Base-by-base conservation (phyloP, 2,797 vertebrate genomes). In the Cossypha niveicapilla region DNA sequence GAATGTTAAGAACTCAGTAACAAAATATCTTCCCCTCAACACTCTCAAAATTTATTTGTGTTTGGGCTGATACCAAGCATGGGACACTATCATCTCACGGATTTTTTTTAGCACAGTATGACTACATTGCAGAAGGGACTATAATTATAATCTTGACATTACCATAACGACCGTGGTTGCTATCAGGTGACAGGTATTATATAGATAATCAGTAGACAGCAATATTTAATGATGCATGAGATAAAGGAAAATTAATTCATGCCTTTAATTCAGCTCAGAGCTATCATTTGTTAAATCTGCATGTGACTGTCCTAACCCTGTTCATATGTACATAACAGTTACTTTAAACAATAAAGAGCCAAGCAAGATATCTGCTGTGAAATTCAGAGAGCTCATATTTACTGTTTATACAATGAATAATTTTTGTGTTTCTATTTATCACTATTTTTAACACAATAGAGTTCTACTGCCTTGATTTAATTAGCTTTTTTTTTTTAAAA, bases 121-220 rank as follows among this genome's bases (percentile, higher is more conserved):
- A 95, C 74, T 92, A 85, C 45, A 68, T 44, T 56, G 72, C 81
- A 85, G 84, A 87, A 93, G 78, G 77, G 84, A 79, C 90, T 95
- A 76, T 94, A 95, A 96, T 96, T 88, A 93, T 77, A 80, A 93
- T 85, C 86, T 50, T 92, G 93, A 94, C 86, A 95, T 92, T 96
- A 87, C 93, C 90, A 90, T 96, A 96, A 94, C 53, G 37, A 94
- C 77, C 18, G 13, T 85, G 83, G 91, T 95, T 95, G 91, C 90
- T 96, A 86, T 86, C 88, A 85, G 93, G 90, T 94, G 93, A 94
- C 82, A 95, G 80, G 70, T 94, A 93, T 93, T 94, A 94, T 90
- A 92, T 65, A 93, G 94, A 81, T 91, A 90, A 95, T 89, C 90
- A 68, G 68, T 70, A 93, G 75, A 94, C 81, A 80, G 86, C 77